A percentile compares a stretch with the other conserved stretches of the same genome.
Conservation (phyloP, 2,888 invertebrate genomes). For the Schizotus pectinicornis region DNA sequence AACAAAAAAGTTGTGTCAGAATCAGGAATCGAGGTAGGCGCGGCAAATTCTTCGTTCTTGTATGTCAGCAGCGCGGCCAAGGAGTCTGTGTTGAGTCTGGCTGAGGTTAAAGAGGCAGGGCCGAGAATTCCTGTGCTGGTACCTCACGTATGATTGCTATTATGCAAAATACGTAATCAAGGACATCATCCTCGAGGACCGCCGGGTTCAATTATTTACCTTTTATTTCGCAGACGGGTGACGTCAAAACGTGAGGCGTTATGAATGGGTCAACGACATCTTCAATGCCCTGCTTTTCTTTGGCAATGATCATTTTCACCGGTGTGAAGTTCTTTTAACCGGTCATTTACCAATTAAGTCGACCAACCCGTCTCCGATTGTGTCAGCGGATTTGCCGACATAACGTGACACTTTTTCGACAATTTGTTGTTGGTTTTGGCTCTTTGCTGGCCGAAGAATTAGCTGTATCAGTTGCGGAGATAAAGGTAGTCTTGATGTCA, state of each 20-base stretch:
- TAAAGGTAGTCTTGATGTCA: background rate
- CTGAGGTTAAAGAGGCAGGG: constrained; percentile 1
- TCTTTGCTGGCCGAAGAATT: too few relatives aligned
- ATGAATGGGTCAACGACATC: constrained; percentile 26
- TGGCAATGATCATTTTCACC: constrained; percentile 11
- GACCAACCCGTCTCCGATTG: background rate
- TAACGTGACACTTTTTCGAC: too few relatives aligned
- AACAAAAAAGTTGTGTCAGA: constrained; percentile 4
- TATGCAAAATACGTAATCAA: constrained; percentile 21
- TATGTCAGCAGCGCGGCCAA: constrained; percentile 22
- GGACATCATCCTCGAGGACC: constrained; percentile 21
- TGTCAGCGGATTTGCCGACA: too few relatives aligned
- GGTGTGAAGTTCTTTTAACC: constrained; percentile 5
- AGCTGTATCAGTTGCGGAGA: too few relatives aligned
- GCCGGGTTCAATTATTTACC: constrained; percentile 9
- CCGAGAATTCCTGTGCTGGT: constrained; percentile 7
- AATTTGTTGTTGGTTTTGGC: too few relatives aligned
- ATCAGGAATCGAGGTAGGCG: constrained; percentile 21
- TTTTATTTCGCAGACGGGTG: constrained; percentile 21
- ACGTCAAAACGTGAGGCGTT: constrained; percentile 15
- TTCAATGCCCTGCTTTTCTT: constrained; percentile 24
- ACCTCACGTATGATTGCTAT: constrained; percentile 15
- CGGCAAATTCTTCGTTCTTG: constrained; percentile 34
- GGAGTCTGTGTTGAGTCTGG: constrained; percentile 22
- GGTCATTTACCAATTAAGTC: constrained; percentile 1